A percentile compares a stretch with the other conserved stretches of the same genome.
Conservation (phyloP, 2,797 vertebrate species). For the Crocodylus rhombifer region DNA sequence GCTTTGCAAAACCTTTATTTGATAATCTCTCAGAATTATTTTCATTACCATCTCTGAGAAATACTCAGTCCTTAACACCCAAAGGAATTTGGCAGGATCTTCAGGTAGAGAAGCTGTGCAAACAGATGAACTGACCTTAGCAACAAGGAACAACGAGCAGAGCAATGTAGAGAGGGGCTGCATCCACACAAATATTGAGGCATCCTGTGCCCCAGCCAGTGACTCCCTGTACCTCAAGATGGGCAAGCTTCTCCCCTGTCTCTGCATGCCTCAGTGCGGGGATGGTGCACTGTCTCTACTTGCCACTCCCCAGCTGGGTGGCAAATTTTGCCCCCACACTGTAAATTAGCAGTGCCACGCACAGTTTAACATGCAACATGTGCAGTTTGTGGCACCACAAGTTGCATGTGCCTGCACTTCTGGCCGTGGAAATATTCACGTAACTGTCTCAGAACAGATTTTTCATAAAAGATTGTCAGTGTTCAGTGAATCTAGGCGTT, state of each 20-base stretch:
- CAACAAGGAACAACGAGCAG: background rate
- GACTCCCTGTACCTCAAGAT: too few species aligned
- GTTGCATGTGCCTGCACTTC: too few species aligned
- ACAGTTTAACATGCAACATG: too few species aligned
- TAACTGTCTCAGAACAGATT: background rate
- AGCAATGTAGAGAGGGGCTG: background rate
- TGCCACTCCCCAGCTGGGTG: too few species aligned
- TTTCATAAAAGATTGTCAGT: background rate
- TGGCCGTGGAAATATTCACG: background rate
- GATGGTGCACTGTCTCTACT: too few species aligned
- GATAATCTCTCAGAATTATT: constrained; percentile 5
- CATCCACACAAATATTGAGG: too few species aligned
- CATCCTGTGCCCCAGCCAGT: too few species aligned
- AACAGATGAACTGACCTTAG: background rate
- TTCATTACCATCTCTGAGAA: background rate
- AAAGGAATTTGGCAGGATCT: background rate
- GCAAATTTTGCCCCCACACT: too few species aligned
- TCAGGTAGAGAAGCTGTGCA: background rate
- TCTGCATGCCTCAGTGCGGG: too few species aligned
- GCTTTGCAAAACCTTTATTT: constrained; percentile 37
- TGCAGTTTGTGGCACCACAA: too few species aligned
- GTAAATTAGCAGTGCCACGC: too few species aligned
- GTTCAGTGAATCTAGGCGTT: constrained; percentile 3
- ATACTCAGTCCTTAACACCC: constrained; percentile 10
- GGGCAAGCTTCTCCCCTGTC: too few species aligned